Conservation (phyloP, 2,797 vertebrate genomes). For the Myotis pilosus region DNA sequence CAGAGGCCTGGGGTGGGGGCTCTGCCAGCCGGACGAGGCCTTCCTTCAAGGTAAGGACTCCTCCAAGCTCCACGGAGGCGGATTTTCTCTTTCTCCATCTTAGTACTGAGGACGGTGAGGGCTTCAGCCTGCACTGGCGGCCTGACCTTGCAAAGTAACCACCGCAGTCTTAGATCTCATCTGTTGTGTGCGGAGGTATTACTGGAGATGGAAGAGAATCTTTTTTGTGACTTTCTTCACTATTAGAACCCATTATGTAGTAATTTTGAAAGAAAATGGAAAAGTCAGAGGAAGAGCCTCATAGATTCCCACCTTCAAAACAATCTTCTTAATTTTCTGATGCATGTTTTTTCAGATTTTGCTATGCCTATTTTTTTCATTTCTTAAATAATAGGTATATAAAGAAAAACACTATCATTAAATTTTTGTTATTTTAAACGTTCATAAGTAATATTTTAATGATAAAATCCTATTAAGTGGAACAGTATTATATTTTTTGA, state of each 20-base stretch:
- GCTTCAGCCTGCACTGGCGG: too few species aligned
- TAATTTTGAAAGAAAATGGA: not conserved
- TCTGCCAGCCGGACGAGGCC: fast-evolving
- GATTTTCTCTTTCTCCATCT: not conserved
- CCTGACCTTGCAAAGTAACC: too few species aligned
- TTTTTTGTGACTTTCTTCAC: not conserved
- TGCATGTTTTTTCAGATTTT: not conserved
- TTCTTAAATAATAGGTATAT: not conserved
- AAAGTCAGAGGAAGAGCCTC: not conserved
- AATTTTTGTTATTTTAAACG: not conserved
- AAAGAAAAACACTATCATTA: not conserved
- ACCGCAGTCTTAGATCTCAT: too few species aligned
- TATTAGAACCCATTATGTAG: not conserved
- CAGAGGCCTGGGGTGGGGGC: not conserved
- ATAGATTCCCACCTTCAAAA: not conserved
- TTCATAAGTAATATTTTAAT: not conserved
- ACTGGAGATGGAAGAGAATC: not conserved
- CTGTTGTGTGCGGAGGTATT: too few species aligned
- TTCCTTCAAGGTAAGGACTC: not conserved
- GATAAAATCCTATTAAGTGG: not conserved
- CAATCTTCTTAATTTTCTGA: not conserved
- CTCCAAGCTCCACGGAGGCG: fast-evolving
- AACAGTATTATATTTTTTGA: not conserved
- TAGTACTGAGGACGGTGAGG: too few species aligned
- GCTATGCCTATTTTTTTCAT: not conserved